phyloP scores from a whole-genome alignment of 2,113 vertebrate species.

The Dascyllus trimaculatus region DNA sequence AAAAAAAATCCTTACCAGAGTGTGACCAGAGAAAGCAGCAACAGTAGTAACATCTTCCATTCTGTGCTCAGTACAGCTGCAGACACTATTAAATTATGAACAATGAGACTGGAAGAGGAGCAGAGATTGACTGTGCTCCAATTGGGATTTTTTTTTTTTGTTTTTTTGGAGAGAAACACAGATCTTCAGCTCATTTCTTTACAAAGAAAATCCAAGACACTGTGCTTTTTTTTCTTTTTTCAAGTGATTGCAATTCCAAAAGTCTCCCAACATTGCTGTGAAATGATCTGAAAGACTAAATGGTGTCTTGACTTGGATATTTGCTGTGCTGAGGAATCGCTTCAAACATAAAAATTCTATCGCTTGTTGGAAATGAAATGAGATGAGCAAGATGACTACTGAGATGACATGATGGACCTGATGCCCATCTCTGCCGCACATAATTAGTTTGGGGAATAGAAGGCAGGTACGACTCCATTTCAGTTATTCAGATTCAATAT shows the following conservation, averaged over 20 bases:
- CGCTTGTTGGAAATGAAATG: conserved; percentile 37
- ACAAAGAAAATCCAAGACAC: conserved; percentile 23
- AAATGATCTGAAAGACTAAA: conserved; percentile 48
- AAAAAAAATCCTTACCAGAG: not conserved
- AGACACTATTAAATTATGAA: conserved; percentile 41
- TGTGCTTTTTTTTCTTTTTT: not conserved
- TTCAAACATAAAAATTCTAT: conserved; percentile 18
- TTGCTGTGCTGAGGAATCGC: conserved; percentile 19
- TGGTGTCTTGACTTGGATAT: conserved; percentile 14
- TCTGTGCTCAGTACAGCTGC: conserved; percentile 21
- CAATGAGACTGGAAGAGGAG: conserved; percentile 16
- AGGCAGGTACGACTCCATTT: conserved; percentile 35
- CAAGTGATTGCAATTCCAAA: conserved; percentile 14
- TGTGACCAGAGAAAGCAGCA: conserved; percentile 5
- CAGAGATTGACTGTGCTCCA: conserved; percentile 28
- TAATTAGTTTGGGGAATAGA: conserved; percentile 51
- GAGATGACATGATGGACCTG: conserved; percentile 33
- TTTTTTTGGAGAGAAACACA: not conserved
- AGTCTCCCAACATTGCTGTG: conserved; percentile 29
- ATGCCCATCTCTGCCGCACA: conserved; percentile 41
- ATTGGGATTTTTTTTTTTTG: not conserved
- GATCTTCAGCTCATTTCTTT: conserved; percentile 29
- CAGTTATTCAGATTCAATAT: conserved; percentile 29
- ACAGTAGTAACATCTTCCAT: conserved; percentile 4
- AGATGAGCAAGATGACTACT: conserved; percentile 40